Evolutionary conservation across 2,797 vertebrate genomes (phyloP), one percentile per base, ranked within the genome.

Genomic region (Ispidina lecontei): DNA sequence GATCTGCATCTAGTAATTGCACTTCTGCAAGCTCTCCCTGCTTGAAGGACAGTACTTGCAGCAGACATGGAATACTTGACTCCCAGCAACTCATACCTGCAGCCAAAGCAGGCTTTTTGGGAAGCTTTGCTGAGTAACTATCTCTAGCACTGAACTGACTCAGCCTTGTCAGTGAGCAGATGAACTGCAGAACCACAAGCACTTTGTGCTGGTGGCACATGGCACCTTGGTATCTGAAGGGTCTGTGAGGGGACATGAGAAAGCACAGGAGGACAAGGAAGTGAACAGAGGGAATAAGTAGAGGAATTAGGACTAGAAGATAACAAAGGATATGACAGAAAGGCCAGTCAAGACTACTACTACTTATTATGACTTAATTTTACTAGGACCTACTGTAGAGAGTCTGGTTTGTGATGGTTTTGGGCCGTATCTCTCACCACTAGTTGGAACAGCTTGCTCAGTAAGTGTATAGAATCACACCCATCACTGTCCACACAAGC

Each of bases 1-100:
- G 26, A 72, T 20, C 19, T 62, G 44, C 19, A 82, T 81, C 26
- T 62, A 67, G 16, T 54, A 81, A 78, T 21, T 35, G 33, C 26
- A 29, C 4, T 23, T 41, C 58, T 71, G 55, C 37, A 56, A 62
- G 28, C 28, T 58, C 54, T 60, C 56, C 31, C 54, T 49, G 11
- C 31, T 4, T 44, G 11, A 77, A 91, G 37, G 1, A 1, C 31
- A 49, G 37, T 0, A 1, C 18, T 47, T 67, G 54, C 1, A 0
- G 15, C 56, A 76, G 26, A 49, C 0, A 0, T 6, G 41, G 52
- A 29, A 67, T 9, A 68, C 12, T 14, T 0, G 0, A 17, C 47
- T 78, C 81, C 46, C 46, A 39, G 49, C 9, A 35, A 13, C 6
- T 31, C 7, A 0, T 44, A 71, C 65, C 33, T 46, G 35, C 49